A percentile compares a stretch with the other conserved stretches of the same genome.
Conservation (phyloP, 1,140 invertebrate species). For the Drosophila melanogaster region DNA sequence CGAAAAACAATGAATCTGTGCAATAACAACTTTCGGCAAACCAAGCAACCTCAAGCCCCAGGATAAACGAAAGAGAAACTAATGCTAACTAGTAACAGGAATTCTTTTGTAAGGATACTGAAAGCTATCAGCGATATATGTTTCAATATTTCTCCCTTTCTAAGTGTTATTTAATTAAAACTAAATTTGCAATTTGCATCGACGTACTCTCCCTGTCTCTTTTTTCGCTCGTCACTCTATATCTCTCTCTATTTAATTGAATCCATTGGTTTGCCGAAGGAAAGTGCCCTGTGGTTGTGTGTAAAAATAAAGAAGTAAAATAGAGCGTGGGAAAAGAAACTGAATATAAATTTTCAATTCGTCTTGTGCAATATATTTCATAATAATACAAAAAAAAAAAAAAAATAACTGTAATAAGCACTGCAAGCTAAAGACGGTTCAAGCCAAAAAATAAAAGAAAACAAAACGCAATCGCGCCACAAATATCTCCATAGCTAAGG, state of each 20-base stretch:
- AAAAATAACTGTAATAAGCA: constrained; percentile 28
- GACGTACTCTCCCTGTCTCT: not conserved
- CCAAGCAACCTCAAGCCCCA: constrained; percentile 17
- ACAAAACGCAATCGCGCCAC: constrained; percentile 24
- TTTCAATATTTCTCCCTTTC: constrained; percentile 15
- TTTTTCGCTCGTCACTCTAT: not conserved
- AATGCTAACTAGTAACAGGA: constrained; percentile 1
- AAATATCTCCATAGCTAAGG: constrained; percentile 48
- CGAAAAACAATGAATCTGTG: constrained; percentile 24
- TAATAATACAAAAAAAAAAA: constrained; percentile 11
- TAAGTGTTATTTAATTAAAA: constrained; percentile 22
- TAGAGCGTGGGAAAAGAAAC: constrained; percentile 9
- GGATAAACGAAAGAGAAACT: not conserved
- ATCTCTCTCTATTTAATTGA: not conserved
- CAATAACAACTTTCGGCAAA: constrained; percentile 47
- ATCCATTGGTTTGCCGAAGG: constrained; percentile 63
- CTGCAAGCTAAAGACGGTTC: constrained; percentile 23
- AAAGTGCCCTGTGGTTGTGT: constrained; percentile 71
- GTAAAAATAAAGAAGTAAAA: constrained; percentile 25
- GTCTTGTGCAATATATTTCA: constrained; percentile 55
- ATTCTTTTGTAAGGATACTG: constrained; percentile 1
- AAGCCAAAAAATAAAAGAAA: constrained; percentile 2
- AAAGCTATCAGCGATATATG: constrained; percentile 6
- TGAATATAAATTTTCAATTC: constrained; percentile 48
- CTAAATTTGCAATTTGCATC: constrained; percentile 9